A percentile compares a stretch with the other conserved stretches of the same genome.
phyloP scores from a whole-genome alignment of 1,140 invertebrate genomes.

The Drosophila nannoptera region DNA sequence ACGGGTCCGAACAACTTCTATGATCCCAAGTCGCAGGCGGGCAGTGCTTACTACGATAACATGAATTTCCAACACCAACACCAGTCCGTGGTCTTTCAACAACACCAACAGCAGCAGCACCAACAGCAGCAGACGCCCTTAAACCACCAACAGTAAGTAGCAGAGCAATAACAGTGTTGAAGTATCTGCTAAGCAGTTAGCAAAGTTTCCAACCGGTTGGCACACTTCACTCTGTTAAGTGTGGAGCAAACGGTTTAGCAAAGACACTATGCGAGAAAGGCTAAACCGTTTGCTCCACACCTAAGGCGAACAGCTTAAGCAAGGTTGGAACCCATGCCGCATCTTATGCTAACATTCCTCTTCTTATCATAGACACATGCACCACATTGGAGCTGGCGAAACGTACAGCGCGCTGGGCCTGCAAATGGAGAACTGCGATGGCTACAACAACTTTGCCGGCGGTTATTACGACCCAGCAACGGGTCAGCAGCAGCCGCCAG shows the following conservation, averaged over 20 bases:
- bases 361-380: conserved; percentile 52
- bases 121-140: conserved; percentile 53
- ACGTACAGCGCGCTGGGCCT: conserved; percentile 72
- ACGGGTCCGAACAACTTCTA: conserved; percentile 64
- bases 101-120: conserved; percentile 59
- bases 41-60: conserved; percentile 71
- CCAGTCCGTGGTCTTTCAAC: conserved; percentile 61
- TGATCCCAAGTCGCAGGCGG: conserved; percentile 54
- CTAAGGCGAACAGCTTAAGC: too few species aligned
- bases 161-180: neutral
- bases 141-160: conserved; percentile 66
- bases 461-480: conserved; percentile 56
- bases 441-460: conserved; percentile 66
- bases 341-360: neutral
- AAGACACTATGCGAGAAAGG: too few species aligned
- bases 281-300: neutral
- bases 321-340: neutral
- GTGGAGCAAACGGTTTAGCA: too few species aligned
- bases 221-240: neutral
- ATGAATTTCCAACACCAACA: conserved; percentile 74
- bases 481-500: conserved; percentile 56
- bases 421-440: conserved; percentile 78
- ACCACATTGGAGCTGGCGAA: conserved; percentile 67
- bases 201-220: neutral
- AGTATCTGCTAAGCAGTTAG: neutral